phyloP scores from a whole-genome alignment of 2,797 vertebrate species.

The Channallabes apus region DNA sequence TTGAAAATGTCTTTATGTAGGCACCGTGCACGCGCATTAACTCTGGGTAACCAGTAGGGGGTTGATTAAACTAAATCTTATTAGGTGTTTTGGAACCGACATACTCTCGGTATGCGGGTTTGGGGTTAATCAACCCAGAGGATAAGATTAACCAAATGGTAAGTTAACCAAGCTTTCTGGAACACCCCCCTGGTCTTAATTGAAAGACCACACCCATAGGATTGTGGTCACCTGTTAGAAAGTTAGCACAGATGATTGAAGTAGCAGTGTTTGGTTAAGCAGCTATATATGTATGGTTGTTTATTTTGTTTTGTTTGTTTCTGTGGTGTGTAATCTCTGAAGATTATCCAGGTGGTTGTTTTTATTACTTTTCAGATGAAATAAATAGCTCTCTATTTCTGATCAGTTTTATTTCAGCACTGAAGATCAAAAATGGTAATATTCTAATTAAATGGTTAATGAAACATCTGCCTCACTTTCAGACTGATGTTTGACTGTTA shows the following conservation, averaged over 20 bases:
- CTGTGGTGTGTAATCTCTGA: accelerated
- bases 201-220: conserved; percentile 15
- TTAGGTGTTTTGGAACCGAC: too few relatives aligned
- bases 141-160: too few relatives aligned
- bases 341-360: not conserved
- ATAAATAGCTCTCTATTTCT: not conserved
- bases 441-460: not conserved
- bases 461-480: not conserved
- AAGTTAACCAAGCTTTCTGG: too few relatives aligned
- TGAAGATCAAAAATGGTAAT: conserved; percentile 10
- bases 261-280: not conserved
- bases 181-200: too few relatives aligned
- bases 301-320: too few relatives aligned
- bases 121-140: too few relatives aligned
- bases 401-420: not conserved
- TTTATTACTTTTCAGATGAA: not conserved
- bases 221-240: conserved; percentile 1
- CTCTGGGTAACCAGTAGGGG: too few relatives aligned
- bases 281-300: not conserved
- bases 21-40: too few relatives aligned
- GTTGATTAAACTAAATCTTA: too few relatives aligned
- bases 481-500: not conserved
- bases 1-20: too few relatives aligned
- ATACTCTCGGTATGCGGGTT: too few relatives aligned
- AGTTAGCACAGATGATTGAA: not conserved